Percentiles rank a stretch among this genome's conserved stretches.
Conservation (phyloP, 1,140 invertebrate genomes). For the Drosophila teissieri region DNA sequence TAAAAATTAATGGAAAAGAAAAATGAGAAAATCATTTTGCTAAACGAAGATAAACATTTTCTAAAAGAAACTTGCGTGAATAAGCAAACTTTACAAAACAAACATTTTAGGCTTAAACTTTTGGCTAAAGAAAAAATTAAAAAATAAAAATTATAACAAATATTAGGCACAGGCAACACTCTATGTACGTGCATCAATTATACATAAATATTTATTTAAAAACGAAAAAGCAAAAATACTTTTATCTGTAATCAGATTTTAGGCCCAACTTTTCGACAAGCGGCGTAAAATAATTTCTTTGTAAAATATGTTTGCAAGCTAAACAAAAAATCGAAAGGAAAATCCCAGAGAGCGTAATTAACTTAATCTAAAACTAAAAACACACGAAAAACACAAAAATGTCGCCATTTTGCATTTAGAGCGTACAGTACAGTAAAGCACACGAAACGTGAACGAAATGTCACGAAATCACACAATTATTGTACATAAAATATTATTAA, state of each 20-base stretch:
- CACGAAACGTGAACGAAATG: conserved; percentile 17
- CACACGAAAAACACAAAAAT: conserved; percentile 38
- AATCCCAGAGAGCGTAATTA: conserved; percentile 51
- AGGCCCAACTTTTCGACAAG: conserved; percentile 74
- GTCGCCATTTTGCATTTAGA: conserved; percentile 84
- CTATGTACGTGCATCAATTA: conserved; percentile 44
- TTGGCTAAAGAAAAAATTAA: conserved; percentile 62
- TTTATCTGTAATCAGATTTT: conserved; percentile 64
- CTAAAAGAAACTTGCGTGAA: conserved; percentile 69
- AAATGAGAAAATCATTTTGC: conserved; percentile 23
- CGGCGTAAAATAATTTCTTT: conserved; percentile 81
- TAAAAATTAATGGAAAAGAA: conserved; percentile 51
- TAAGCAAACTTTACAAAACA: conserved; percentile 43
- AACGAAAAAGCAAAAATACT: conserved; percentile 42
- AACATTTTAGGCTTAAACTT: conserved; percentile 79
- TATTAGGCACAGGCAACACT: conserved; percentile 64
- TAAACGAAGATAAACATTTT: conserved; percentile 50
- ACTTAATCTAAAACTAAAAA: conserved; percentile 61
- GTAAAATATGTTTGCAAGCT: conserved; percentile 69
- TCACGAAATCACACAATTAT: conserved; percentile 33
- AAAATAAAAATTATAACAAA: conserved; percentile 47
- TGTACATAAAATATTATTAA: conserved; percentile 44
- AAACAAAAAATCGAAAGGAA: conserved; percentile 30
- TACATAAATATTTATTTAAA: conserved; percentile 69
- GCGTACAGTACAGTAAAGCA: conserved; percentile 58